phyloP scores from a whole-genome alignment of 2,113 vertebrate genomes.

The Calidris pygmaea region DNA sequence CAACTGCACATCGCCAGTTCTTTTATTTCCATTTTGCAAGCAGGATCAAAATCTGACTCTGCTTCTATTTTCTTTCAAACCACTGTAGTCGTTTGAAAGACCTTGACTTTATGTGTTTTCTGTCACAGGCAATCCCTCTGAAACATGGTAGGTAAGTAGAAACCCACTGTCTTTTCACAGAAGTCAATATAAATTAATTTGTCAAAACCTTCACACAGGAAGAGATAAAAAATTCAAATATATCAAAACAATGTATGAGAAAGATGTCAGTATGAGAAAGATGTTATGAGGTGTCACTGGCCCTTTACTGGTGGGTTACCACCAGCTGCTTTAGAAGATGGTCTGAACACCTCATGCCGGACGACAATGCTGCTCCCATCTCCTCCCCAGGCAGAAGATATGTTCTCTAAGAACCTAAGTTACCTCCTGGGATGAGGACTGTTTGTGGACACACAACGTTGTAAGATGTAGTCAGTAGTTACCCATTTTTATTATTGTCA shows the following conservation, averaged over 20 bases:
- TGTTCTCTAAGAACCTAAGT: not conserved
- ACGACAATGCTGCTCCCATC: not conserved
- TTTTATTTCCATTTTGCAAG: not conserved
- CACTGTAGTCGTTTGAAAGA: no score
- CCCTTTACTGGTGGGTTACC: not conserved
- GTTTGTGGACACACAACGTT: not conserved
- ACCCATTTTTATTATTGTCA: not conserved
- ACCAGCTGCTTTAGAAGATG: not conserved
- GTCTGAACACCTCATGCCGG: not conserved
- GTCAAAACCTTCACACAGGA: not conserved
- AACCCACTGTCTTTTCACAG: not conserved
- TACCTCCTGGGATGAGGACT: not conserved
- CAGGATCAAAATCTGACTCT: not conserved
- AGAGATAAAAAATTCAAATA: not conserved
- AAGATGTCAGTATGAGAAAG: not conserved
- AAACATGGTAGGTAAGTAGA: not conserved
- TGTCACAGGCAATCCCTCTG: not conserved
- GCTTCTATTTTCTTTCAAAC: not conserved
- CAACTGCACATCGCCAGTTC: rapidly evolving
- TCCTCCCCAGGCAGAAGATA: not conserved
- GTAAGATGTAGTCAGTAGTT: not conserved
- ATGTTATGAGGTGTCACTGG: not conserved
- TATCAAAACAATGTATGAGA: not conserved
- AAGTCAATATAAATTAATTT: not conserved
- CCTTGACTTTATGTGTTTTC: not conserved